These are phyloP conservation scores for Coilia nasus DNA, from an alignment of 2,797 vertebrate species.

Conservation along the genomic window DNA sequence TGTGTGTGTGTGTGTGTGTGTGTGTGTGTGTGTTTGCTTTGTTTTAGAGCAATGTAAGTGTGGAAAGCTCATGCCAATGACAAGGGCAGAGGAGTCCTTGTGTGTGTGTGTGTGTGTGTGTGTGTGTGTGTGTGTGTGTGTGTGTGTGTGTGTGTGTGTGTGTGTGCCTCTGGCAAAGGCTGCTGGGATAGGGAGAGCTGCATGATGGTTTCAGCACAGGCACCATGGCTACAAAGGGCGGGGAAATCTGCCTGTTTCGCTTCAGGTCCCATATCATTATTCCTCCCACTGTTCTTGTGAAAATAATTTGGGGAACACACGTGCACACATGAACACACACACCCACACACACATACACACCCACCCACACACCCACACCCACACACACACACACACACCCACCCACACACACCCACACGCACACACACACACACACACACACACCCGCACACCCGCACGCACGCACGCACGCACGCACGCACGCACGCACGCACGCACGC, in stretches of 20 bases:
- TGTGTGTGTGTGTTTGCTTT: background rate
- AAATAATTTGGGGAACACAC: background rate
- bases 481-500: background rate
- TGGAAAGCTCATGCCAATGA: background rate
- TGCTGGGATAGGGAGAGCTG: background rate
- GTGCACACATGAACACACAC: background rate
- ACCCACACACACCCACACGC: background rate
- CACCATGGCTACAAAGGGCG: background rate
- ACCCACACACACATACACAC: background rate
- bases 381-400: background rate
- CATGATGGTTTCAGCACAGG: background rate
- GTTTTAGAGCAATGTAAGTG: background rate
- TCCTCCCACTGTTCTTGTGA: background rate
- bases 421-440: constrained; percentile 30
- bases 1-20: background rate
- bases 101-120: background rate
- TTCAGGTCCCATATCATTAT: background rate
- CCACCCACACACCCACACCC: background rate
- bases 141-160: no score
- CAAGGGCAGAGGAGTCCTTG: background rate
- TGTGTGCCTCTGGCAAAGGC: constrained; percentile 31
- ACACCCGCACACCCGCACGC: background rate
- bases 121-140: background rate
- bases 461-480: background rate
- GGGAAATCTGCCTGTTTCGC: background rate